phyloP scores from a whole-genome alignment of 1,140 invertebrate genomes.

The Samia ricini region DNA sequence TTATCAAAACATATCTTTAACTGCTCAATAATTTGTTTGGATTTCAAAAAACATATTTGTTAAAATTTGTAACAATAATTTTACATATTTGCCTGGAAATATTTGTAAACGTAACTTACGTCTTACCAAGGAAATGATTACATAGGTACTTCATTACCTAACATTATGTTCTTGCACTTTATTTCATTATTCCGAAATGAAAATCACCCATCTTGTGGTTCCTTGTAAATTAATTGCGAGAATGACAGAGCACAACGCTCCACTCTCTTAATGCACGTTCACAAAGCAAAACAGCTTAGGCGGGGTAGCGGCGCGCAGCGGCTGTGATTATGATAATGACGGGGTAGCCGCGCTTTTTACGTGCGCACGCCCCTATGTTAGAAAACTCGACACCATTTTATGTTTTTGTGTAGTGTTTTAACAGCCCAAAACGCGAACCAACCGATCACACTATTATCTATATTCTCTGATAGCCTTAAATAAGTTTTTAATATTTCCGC shows the following conservation, averaged over 20 bases:
- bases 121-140: no score
- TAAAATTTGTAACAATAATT: no score
- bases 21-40: no score
- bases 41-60: no score
- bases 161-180: neutral
- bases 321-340: conserved; percentile 76
- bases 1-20: no score
- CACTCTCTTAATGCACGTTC: conserved; percentile 70
- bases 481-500: no score
- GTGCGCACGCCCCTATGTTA: conserved; percentile 53
- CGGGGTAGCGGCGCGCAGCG: conserved; percentile 65
- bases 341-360: conserved; percentile 72
- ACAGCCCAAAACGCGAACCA: conserved; percentile 23
- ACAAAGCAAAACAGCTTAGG: conserved; percentile 72
- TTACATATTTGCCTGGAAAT: no score
- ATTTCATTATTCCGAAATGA: conserved; percentile 17
- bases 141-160: no score
- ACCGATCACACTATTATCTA: conserved; percentile 11
- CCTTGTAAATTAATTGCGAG: conserved; percentile 69
- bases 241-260: conserved; percentile 71
- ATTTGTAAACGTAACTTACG: no score
- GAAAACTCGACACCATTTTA: conserved; percentile 61
- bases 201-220: conserved; percentile 42
- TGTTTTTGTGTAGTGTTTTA: conserved; percentile 40
- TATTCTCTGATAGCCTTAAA: conserved; percentile 36